Base-by-base conservation (phyloP, 2,797 vertebrate species). In the Gymnothorax javanicus region DNA sequence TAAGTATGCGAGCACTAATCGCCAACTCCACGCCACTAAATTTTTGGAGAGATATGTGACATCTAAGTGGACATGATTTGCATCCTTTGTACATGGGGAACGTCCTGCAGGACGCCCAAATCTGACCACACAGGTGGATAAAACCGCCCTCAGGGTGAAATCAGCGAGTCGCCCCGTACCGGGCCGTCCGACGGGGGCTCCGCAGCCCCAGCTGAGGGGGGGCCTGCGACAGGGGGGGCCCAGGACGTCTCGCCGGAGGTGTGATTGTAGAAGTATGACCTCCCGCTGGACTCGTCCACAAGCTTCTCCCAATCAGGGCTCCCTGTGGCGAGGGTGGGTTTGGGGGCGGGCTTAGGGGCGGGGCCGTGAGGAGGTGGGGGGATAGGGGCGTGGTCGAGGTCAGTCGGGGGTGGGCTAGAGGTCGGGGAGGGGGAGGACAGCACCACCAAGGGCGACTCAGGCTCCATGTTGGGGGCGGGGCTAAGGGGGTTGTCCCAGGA, bases 231-330 rank as follows among this genome's bases (percentile, higher is more conserved):
- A 0, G 96, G 97, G 0, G 92, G 92, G 0, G 91, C 92, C 98
- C 98, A 98, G 84, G 95, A 94, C 0, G 96, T 96, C 92, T 95
- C 94, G 20, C 97, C 95, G 0, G 96, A 96, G 5, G 89, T 82
- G 0, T 92, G 90, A 89, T 97, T 97, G 92, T 97, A 96, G 94
- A 96, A 98, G 89, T 97, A 97, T 60, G 93, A 91, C 83, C 94
- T 95, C 27, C 96, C 96, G 2, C 96, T 96, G 59, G 87, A 88
- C 57, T 96, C 92, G 0, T 98, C 98, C 92, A 96, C 6, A 84
- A 96, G 91, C 91, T 96, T 95, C 86, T 96, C 94, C 97, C 97
- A 98, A 52, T 91, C 92, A 0, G 94, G 90, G 13, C 88, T 84
- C 91, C 90, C 86, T 17, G 90, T 88, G n/a, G 90, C 91, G 89